Evolutionary conservation across 1,140 invertebrate genomes (phyloP).

Genomic region (Papilio polyxenes): DNA sequence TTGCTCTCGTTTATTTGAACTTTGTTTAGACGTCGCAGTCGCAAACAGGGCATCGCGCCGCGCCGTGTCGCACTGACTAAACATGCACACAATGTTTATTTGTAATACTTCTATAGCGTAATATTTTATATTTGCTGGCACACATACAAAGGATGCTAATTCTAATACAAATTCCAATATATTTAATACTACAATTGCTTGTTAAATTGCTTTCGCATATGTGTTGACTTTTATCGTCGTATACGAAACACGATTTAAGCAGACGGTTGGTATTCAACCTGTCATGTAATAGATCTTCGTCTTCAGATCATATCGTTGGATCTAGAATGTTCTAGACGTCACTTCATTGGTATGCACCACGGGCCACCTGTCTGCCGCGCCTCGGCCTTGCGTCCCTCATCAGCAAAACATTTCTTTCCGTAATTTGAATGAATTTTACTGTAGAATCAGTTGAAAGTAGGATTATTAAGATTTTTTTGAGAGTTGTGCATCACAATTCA

Average conservation of each 20-base stretch:
- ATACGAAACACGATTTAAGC: not conserved
- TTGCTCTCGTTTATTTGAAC: not conserved
- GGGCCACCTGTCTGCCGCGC: constrained; percentile 12
- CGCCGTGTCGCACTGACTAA: constrained; percentile 8
- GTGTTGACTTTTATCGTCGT: not conserved
- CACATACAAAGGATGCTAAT: too few species aligned
- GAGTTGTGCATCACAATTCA: too few species aligned
- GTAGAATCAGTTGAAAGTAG: not conserved
- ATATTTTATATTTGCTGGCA: too few species aligned
- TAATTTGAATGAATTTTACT: not conserved
- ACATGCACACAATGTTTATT: not conserved
- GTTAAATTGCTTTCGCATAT: not conserved
- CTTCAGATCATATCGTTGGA: constrained; percentile 8
- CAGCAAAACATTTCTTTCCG: not conserved
- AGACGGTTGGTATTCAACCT: not conserved
- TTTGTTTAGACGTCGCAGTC: not conserved
- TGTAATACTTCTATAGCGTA: not conserved
- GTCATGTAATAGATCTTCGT: constrained; percentile 1
- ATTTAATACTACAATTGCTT: too few species aligned
- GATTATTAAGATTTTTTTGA: not conserved
- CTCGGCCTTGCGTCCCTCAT: not conserved
- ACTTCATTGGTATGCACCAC: constrained; percentile 1
- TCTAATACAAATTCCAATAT: too few species aligned
- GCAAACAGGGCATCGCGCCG: not conserved
- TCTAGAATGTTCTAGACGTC: constrained; percentile 20